phyloP scores from a whole-genome alignment of 1,140 invertebrate species.

The Heliconius hermathena region DNA sequence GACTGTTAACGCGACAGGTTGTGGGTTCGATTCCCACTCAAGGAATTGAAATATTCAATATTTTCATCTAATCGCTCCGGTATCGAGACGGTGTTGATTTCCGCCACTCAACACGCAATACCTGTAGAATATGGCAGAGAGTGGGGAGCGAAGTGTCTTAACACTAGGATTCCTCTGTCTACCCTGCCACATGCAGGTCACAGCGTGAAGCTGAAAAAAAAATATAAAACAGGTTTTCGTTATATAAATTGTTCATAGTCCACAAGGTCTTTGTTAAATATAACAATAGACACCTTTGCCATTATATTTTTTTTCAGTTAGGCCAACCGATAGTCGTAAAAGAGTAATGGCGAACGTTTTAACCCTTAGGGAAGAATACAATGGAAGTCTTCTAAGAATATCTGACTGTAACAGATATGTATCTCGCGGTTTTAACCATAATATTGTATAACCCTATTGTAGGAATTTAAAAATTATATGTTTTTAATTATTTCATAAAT shows the following conservation, averaged over 20 bases:
- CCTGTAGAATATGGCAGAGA: too few species aligned
- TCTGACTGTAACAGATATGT: not conserved
- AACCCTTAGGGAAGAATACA: conserved; percentile 41
- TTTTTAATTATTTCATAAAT: too few species aligned
- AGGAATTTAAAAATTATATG: not conserved
- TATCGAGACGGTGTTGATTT: too few species aligned
- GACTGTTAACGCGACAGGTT: too few species aligned
- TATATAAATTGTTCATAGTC: not conserved
- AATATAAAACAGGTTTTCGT: not conserved
- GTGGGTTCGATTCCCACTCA: too few species aligned
- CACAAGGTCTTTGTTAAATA: not conserved
- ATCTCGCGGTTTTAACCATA: not conserved
- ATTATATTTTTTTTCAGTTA: conserved; percentile 41
- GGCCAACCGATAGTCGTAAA: conserved; percentile 35
- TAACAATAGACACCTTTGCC: conserved; percentile 22
- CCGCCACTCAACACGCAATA: too few species aligned
- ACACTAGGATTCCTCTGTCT: too few species aligned
- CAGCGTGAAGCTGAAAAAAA: not conserved
- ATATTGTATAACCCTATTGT: too few species aligned
- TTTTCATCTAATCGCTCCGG: too few species aligned
- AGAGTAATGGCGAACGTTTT: conserved; percentile 26
- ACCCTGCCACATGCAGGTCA: too few species aligned
- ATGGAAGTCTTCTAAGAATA: conserved; percentile 29
- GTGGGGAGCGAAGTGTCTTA: too few species aligned
- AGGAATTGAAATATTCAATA: too few species aligned